These are phyloP conservation scores for Tenodera sinensis DNA, from an alignment of 2,888 invertebrate genomes.

Conservation along the genomic window DNA sequence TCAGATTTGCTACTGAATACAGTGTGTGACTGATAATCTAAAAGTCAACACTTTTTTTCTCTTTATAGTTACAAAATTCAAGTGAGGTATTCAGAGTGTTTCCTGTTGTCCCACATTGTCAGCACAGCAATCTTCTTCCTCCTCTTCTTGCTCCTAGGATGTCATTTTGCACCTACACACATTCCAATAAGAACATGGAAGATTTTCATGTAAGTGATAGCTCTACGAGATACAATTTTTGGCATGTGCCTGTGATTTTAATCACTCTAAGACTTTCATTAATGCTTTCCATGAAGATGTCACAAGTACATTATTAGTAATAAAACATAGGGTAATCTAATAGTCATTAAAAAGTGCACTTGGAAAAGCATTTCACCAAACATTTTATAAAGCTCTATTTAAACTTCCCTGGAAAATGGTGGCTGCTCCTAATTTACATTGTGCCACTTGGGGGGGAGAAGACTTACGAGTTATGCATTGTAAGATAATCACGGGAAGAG, in stretches of 20 bases:
- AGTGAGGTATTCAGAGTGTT: background rate
- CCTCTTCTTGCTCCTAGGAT: background rate
- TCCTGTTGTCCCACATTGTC: background rate
- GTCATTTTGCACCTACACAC: background rate
- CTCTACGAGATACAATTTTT: background rate
- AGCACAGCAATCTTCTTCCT: background rate
- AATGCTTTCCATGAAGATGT: background rate
- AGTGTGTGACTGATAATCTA: background rate
- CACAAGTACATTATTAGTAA: background rate
- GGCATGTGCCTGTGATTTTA: background rate
- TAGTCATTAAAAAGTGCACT: slow-evolving; percentile 4
- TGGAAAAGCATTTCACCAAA: slow-evolving; percentile 10
- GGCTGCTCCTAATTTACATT: background rate
- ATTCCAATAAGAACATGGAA: background rate
- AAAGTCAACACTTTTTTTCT: background rate
- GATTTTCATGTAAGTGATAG: background rate
- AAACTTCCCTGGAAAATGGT: background rate
- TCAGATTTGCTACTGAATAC: background rate
- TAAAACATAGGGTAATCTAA: background rate
- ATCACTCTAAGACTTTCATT: background rate
- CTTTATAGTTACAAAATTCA: background rate
- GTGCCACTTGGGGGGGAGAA: background rate
- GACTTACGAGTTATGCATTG: background rate
- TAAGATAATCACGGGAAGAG: background rate
- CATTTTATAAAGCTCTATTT: background rate